phyloP scores from a whole-genome alignment of 2,113 vertebrate species.

The Pardalotus punctatus region DNA sequence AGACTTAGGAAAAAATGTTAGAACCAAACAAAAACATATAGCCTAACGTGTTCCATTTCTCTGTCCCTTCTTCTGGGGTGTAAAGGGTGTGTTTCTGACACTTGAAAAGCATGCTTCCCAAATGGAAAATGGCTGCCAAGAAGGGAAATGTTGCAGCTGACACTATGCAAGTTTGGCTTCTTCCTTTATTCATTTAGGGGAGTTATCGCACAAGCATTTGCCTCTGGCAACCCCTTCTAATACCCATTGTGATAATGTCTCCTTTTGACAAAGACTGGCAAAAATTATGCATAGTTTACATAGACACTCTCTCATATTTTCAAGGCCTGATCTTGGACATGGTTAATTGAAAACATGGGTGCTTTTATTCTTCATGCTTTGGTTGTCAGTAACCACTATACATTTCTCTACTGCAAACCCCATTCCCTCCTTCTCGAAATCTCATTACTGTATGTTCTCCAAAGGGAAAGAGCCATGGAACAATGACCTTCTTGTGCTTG shows the following conservation, averaged over 20 bases:
- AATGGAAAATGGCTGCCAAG: not conserved
- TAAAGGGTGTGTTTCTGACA: not conserved
- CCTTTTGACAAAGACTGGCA: not conserved
- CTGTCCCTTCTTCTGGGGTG: not conserved
- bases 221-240: conserved; percentile 4
- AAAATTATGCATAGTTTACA: not conserved
- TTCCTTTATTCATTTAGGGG: not conserved
- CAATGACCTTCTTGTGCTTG: not conserved
- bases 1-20: not conserved
- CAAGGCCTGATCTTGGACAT: not conserved
- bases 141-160: not conserved
- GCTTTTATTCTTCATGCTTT: not conserved
- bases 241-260: not conserved
- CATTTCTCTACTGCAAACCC: not conserved
- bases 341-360: not conserved
- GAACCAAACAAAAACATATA: not conserved
- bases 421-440: not conserved
- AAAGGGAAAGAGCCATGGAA: not conserved
- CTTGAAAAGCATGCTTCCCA: not conserved
- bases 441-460: not conserved
- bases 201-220: conserved; percentile 5
- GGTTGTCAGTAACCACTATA: not conserved
- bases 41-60: not conserved
- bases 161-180: not conserved
- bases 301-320: not conserved